Evolutionary conservation across 2,888 invertebrate genomes (phyloP).

Genomic region (Limnephilus auricula): DNA sequence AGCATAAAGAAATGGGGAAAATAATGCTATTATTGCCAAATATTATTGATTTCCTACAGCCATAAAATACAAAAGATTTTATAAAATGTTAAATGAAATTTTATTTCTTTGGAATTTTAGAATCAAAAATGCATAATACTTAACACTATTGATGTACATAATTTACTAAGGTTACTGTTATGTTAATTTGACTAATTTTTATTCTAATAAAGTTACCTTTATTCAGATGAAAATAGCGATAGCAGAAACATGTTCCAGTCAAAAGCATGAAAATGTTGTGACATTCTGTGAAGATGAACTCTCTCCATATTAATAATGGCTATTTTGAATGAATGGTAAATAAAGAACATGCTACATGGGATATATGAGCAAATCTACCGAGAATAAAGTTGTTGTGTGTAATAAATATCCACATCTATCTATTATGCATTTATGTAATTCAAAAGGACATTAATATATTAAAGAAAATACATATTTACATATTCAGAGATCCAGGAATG

Average conservation of each 20-base stretch:
- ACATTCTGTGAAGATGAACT: neutral
- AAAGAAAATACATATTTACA: conserved; percentile 52
- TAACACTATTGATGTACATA: neutral
- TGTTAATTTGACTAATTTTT: conserved; percentile 43
- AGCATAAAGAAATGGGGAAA: neutral
- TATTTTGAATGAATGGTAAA: neutral
- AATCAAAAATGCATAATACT: conserved; percentile 5
- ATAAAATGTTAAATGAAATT: neutral
- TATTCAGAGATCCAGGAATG: conserved; percentile 18
- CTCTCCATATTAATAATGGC: neutral
- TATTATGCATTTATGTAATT: conserved; percentile 31
- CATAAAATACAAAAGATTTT: neutral
- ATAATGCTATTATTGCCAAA: neutral
- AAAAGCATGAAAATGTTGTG: neutral
- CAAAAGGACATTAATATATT: conserved; percentile 35
- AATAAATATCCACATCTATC: conserved; percentile 39
- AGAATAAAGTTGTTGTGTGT: neutral
- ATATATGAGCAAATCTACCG: neutral
- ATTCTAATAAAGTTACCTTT: conserved; percentile 27
- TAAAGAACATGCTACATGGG: neutral
- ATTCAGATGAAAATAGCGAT: conserved; percentile 16
- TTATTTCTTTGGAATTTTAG: neutral
- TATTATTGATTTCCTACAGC: neutral
- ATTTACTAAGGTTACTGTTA: conserved; percentile 11
- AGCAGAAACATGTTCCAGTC: conserved; percentile 24